Evolutionary conservation across 2,888 invertebrate genomes (phyloP).

Genomic region (Limenitis camilla): DNA sequence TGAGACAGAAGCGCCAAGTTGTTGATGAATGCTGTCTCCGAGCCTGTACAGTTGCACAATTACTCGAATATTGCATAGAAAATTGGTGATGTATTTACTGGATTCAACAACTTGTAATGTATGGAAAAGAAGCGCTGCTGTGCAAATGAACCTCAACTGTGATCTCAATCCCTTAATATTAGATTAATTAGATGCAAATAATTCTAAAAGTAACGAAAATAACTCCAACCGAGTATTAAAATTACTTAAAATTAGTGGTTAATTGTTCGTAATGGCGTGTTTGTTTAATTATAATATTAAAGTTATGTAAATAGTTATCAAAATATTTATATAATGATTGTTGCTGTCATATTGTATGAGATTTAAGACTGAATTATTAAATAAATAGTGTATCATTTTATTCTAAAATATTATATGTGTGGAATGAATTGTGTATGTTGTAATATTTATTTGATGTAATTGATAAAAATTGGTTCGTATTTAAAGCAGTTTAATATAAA

Average conservation of each 20-base stretch:
- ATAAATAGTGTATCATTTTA: too few species aligned
- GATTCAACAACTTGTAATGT: neutral
- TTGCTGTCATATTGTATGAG: neutral
- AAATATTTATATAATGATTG: constrained; percentile 3
- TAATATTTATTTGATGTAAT: too few species aligned
- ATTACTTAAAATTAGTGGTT: too few species aligned
- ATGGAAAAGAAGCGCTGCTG: neutral
- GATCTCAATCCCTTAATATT: constrained; percentile 29
- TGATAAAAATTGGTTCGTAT: too few species aligned
- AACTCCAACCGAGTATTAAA: too few species aligned
- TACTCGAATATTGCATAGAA: constrained; percentile 59
- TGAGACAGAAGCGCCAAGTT: constrained; percentile 44
- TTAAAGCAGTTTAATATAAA: too few species aligned
- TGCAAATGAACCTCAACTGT: constrained; percentile 19
- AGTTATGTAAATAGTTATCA: neutral
- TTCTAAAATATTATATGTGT: too few species aligned
- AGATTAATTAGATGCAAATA: too few species aligned
- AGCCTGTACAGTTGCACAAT: constrained; percentile 48
- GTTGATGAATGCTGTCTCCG: constrained; percentile 51
- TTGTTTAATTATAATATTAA: neutral
- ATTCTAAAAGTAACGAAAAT: too few species aligned
- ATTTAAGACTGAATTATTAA: constrained; percentile 6
- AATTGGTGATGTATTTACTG: constrained; percentile 43
- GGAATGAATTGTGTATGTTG: too few species aligned
- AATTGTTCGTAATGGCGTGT: too few species aligned